Evolutionary conservation across 1,140 invertebrate genomes (phyloP).

Genomic region (Venustaconcha ellipsiformis): DNA sequence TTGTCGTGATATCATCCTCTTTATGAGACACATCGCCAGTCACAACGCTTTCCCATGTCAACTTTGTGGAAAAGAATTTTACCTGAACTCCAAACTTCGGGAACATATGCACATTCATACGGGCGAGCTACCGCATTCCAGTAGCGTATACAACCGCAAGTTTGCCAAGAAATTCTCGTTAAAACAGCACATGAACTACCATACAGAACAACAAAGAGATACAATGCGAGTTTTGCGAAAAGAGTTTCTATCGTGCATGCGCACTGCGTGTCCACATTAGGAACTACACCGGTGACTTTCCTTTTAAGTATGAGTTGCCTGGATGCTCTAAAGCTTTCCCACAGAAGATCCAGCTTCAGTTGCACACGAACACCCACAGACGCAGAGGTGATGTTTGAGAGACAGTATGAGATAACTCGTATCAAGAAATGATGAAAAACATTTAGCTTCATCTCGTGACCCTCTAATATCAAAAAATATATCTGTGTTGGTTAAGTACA

Average conservation of each 20-base stretch:
- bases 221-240: conserved; percentile 1
- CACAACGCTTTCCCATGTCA: background rate
- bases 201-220: background rate
- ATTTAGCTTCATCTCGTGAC: no score
- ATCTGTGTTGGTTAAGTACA: no score
- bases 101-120: conserved; percentile 2
- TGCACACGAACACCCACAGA: background rate
- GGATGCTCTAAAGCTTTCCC: conserved; percentile 3
- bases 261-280: background rate
- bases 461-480: no score
- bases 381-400: background rate
- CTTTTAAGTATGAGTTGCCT: background rate
- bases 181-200: background rate
- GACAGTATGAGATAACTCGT: no score
- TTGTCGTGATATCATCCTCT: background rate
- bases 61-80: background rate
- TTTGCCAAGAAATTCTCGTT: background rate
- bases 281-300: background rate
- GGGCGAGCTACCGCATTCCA: background rate
- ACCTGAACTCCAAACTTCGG: background rate
- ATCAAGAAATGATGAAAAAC: no score
- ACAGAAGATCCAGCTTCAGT: conserved; percentile 5
- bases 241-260: background rate
- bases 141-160: background rate
- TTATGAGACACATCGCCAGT: background rate